Evolutionary conservation across 2,797 vertebrate genomes (phyloP), one percentile per base, ranked within the genome.

Genomic region (Astyanax mexicanus): DNA sequence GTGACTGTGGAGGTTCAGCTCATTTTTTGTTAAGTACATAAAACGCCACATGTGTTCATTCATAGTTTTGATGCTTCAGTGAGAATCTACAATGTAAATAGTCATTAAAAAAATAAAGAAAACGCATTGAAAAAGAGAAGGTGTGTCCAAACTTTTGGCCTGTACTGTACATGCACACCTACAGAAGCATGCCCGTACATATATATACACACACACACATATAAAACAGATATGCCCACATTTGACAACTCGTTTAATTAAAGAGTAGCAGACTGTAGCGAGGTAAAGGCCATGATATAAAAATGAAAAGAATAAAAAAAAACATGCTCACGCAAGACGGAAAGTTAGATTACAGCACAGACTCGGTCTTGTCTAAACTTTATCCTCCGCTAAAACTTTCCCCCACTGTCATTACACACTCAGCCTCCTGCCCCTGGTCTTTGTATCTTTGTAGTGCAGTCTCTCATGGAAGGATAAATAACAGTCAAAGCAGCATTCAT

Each of bases 301-400:
- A 65, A 37, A 37, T 2, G 49, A 51, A 57, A 64, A 35, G 61
- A 55, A 73, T 35, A 62, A 40, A 62, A 68, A 52, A 38, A 68
- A 68, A 45, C 19, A 29, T n/a, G 40, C 17, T 29, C 51, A 55
- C 37, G 19, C 27, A 37, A 13, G 11, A 52, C 44, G 64, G 73
- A 73, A 72, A 69, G 58, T 60, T 38, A 75, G 55, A 75, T 81
- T 77, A 77, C 21, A 77, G 73, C 61, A 60, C 23, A 13, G 65
- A 25, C 13, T 69, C n/a, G 0, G 21, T 15, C 66, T 65, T 74
- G 49, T 75, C 66, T 79, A 79, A 80, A 80, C 72, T 70, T 79
- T 75, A 71, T 49, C 19, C 68, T 38, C 35, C 4, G n/a, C 75
- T 74, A 12, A 68, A 72, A 64, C 57, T 45, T 82, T 49, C 58